Evolutionary conservation across 2,113 vertebrate species (phyloP), one percentile per base, ranked within the genome.

Genomic region (Datnioides undecimradiatus): DNA sequence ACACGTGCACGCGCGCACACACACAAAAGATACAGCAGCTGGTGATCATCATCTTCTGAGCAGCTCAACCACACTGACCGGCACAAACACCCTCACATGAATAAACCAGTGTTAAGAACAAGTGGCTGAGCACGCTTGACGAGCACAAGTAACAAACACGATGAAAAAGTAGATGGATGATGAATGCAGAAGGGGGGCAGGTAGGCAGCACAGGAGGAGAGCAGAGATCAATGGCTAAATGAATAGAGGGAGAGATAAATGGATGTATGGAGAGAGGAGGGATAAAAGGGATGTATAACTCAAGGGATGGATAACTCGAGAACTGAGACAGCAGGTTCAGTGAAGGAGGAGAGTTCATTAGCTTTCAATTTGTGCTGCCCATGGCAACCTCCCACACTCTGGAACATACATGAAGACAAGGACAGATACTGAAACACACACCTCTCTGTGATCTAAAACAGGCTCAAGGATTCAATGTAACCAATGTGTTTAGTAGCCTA

Each of bases 261-360:
- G 27, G 58, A 70, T 12, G 48, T 27, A 60, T 9, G 17, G 57
- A 19, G 19, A 29, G 58, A 70, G 40, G 34, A 17, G 10, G 40
- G 60, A 59, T 73, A 45, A 65, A 76, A 74, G 51, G 43, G 54
- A 65, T 65, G 54, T 19, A 62, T 73, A 46, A 68, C 79, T 34
- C 72, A 80, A 51, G 75, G 78, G 63, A 73, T 21, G 70, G 46
- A 68, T 83, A 78, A 84, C 63, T 73, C 40, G 80, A 77, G 63
- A 76, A 83, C 46, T 49, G 70, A 78, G 13, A 76, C 34, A 3
- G 43, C 13, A 43, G 19, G 55, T 68, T 83, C 57, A 60, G 89
- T 85, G 82, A 76, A 74, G 71, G 31, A 79, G 25, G 57, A 70
- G 59, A 85, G 54, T 80, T 90, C 65, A 91, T 91, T 89, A 77